These are phyloP conservation scores for Megalonaias nervosa DNA, from an alignment of 1,140 invertebrate species.

Conservation along the genomic window DNA sequence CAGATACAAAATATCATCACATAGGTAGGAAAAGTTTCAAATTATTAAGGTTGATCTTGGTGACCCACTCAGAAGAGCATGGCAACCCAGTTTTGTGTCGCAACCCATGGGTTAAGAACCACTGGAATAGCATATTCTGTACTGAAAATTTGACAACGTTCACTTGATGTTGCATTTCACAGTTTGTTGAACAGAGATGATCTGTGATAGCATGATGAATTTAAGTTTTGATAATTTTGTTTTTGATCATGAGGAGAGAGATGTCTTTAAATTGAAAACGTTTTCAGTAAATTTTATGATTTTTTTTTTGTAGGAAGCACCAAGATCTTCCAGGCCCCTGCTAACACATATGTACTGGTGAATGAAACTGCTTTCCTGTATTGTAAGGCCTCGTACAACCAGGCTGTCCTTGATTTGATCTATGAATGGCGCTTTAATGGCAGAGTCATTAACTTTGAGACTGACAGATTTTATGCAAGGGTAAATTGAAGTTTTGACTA, in stretches of 20 bases:
- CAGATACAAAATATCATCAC: too few relatives aligned
- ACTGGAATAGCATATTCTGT: too few relatives aligned
- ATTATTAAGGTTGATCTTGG: too few relatives aligned
- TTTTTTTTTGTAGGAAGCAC: slow-evolving; percentile 34
- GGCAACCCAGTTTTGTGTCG: too few relatives aligned
- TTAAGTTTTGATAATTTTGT: background rate
- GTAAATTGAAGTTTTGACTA: slow-evolving; percentile 26
- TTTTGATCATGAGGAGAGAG: background rate
- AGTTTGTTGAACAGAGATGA: background rate
- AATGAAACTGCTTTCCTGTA: slow-evolving; percentile 48
- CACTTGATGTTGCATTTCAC: too few relatives aligned
- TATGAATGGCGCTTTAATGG: slow-evolving; percentile 53
- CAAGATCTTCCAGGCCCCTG: slow-evolving; percentile 34
- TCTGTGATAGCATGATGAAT: background rate
- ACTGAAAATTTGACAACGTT: too few relatives aligned
- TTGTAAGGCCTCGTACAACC: slow-evolving; percentile 50
- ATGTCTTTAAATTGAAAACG: background rate
- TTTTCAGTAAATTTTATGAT: slow-evolving; percentile 1
- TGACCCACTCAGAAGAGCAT: too few relatives aligned
- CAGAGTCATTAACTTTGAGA: slow-evolving; percentile 40
- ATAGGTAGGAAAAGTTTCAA: too few relatives aligned
- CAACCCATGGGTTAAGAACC: too few relatives aligned
- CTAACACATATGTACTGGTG: slow-evolving; percentile 23
- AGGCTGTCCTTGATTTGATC: slow-evolving; percentile 37
- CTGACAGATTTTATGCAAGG: slow-evolving; percentile 40